Evolutionary conservation across 2,888 invertebrate genomes (phyloP).

Genomic region (Clistopyga incitator): DNA sequence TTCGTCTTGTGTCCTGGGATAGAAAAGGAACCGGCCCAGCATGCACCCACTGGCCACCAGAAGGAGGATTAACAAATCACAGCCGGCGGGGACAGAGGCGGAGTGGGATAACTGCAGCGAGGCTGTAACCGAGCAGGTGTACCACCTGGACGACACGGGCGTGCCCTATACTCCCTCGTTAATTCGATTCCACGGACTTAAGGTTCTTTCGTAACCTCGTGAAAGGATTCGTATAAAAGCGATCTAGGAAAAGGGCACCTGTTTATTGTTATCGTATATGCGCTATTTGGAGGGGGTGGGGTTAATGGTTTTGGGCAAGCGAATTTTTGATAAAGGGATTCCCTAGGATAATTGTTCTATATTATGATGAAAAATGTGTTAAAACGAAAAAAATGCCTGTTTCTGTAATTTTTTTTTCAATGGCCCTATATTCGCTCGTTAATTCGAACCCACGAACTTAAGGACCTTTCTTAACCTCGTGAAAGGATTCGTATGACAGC

Average conservation of each 20-base stretch:
- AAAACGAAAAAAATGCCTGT: too few species aligned
- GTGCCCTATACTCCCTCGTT: slow-evolving; percentile 10
- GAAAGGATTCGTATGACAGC: background rate
- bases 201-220: background rate
- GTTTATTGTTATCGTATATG: background rate
- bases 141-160: slow-evolving; percentile 8
- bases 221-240: background rate
- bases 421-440: slow-evolving; percentile 9
- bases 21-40: background rate
- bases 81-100: slow-evolving; percentile 24
- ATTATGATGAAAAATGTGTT: too few species aligned
- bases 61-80: slow-evolving; percentile 41
- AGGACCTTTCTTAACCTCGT: background rate
- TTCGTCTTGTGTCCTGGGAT: background rate
- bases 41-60: slow-evolving; percentile 18
- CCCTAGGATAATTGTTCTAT: background rate
- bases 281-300: background rate
- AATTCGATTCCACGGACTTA: slow-evolving; percentile 31
- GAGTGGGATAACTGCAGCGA: background rate
- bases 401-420: too few species aligned
- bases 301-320: background rate
- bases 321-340: background rate
- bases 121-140: slow-evolving; percentile 12
- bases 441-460: slow-evolving; percentile 27
- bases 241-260: background rate